Evolutionary conservation across 2,797 vertebrate species (phyloP), one percentile per base, ranked within the genome.

Genomic region (Hipposideros larvatus): DNA sequence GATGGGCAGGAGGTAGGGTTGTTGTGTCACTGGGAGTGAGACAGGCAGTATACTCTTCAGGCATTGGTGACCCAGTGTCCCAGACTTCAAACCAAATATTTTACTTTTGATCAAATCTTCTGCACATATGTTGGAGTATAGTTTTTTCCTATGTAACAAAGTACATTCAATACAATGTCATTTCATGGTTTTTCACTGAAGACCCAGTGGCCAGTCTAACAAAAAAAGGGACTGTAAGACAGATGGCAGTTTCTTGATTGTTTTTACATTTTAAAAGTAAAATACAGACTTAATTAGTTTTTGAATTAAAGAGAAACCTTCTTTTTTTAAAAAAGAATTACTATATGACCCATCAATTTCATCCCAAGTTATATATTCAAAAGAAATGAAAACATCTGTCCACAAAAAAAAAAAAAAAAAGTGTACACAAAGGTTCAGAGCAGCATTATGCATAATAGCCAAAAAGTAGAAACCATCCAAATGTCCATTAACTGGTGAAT

Each of bases 151-250:
- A 19, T 31, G 11, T 87, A 90, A 77, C 31, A 66, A 3, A 55
- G 28, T 63, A 46, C 53, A 89, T 88, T 90, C 73, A 92, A 28
- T 66, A 31, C 90, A 86, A 2, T 34, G 14, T 57, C 24, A 66
- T 84, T 79, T 87, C 73, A 63, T 86, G 41, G 14, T 63, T 94
- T 94, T 93, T 71, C 13, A 24, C 22, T 61, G 63, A 85, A 90
- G 37, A 88, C 10, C 14, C 26, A 26, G 24, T 41, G 46, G 48
- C 70, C 57, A 73, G 21, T 75, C 34, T 87, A 75, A 68, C 4
- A 85, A 59, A 28, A 87, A 79, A 92, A 84, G 53, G 11, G 11
- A 94, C 13, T 86, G 55, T 57, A 57, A 21, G 51, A 51, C 21
- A 66, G 51, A 73, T 68, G 68, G 24, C 11, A 79, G 93, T 71